These are phyloP conservation scores for Rafetus swinhoei DNA, from an alignment of 2,113 vertebrate species.

Conservation along the genomic window DNA sequence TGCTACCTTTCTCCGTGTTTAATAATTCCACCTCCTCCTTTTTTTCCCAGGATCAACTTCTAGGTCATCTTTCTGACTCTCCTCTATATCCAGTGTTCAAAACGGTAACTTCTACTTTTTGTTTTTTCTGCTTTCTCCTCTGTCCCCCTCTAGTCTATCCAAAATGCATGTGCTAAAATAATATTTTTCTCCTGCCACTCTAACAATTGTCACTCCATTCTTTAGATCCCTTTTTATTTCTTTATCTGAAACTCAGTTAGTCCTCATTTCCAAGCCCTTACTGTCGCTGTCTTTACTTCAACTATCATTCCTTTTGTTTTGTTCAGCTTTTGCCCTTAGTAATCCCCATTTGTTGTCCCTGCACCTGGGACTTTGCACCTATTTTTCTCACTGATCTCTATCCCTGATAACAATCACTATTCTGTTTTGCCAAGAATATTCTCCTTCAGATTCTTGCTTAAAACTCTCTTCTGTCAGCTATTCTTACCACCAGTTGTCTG, in stretches of 20 bases:
- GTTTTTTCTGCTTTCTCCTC: neutral
- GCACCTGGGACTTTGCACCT: neutral
- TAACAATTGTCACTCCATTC: neutral
- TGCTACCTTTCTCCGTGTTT: neutral
- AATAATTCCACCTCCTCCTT: neutral
- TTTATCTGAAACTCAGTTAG: neutral
- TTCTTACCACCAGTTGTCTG: neutral
- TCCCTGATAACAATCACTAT: neutral
- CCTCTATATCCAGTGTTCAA: neutral
- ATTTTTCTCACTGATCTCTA: neutral
- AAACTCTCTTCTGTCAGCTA: neutral
- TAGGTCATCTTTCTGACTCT: neutral
- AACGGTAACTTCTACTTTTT: neutral
- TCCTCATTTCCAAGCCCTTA: neutral
- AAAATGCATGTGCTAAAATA: neutral
- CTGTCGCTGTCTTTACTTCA: neutral
- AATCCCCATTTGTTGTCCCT: neutral
- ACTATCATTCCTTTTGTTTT: neutral
- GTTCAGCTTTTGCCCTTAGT: neutral
- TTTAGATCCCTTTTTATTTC: neutral
- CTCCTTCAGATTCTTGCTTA: neutral
- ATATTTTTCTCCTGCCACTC: neutral
- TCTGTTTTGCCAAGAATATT: neutral
- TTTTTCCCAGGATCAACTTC: neutral
- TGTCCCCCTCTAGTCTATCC: neutral